Evolutionary conservation across 2,888 invertebrate genomes (phyloP).

Genomic region (Slavum lentiscoides): DNA sequence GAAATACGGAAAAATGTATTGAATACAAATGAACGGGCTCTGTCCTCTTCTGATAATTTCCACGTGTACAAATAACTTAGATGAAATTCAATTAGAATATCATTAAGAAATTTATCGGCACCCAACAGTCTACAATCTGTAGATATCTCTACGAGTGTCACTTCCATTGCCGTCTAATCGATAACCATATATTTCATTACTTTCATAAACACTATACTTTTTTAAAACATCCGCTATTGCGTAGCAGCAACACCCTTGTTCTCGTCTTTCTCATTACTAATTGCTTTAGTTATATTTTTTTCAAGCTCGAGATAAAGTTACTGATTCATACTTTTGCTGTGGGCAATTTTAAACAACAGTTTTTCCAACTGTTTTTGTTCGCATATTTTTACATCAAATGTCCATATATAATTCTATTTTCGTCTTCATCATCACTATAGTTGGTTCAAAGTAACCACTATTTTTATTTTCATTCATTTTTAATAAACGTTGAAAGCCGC

Average conservation of each 20-base stretch:
- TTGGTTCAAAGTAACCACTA: neutral
- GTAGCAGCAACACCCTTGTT: too few relatives aligned
- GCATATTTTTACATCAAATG: neutral
- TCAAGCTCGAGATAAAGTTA: neutral
- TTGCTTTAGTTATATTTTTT: neutral
- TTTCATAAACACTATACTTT: too few relatives aligned
- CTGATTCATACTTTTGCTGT: conserved; percentile 21
- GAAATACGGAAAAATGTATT: conserved; percentile 26
- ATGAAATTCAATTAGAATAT: conserved; percentile 25
- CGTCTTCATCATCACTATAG: neutral
- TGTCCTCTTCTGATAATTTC: neutral
- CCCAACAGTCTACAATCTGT: conserved; percentile 3
- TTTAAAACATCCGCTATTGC: too few relatives aligned
- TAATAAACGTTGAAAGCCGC: conserved; percentile 26
- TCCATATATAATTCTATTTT: conserved; percentile 26
- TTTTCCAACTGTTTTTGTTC: conserved; percentile 2
- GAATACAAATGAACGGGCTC: conserved; percentile 8
- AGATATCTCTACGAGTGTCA: neutral
- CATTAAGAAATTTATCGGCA: conserved; percentile 16
- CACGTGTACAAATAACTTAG: conserved; percentile 1
- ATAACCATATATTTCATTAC: neutral
- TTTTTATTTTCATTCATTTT: conserved; percentile 12
- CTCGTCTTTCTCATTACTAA: neutral
- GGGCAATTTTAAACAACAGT: conserved; percentile 25
- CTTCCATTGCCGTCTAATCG: too few relatives aligned